Evolutionary conservation across 2,797 vertebrate species (phyloP), one percentile per base, ranked within the genome.

Genomic region (Smutsia temminckii): DNA sequence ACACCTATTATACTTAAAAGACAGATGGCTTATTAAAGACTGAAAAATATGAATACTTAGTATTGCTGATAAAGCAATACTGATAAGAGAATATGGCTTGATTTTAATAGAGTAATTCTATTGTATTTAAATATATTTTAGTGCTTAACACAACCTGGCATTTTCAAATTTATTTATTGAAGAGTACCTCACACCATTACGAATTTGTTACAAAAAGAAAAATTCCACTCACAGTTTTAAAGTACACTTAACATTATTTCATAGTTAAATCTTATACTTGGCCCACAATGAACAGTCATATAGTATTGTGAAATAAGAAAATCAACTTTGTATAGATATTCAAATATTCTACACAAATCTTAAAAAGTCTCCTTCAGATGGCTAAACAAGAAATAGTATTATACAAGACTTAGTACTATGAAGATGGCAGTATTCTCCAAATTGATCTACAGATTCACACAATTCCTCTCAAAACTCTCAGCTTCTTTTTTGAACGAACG

Each of bases 41-140:
- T 85, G 11, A 61, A 80, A 95, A 93, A 88, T 42, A 79, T 2
- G 61, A 78, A 12, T 72, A 61, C 71, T 69, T 55, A 78, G 37
- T 53, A 92, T 3, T 87, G 64, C 59, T 85, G 51, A 93, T 46
- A 93, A 94, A 94, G 61, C 23, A 84, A 32, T 69, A 72, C 29
- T 46, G 16, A 89, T 68, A 72, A 84, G 20, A 78, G 46, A 88
- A 16, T 51, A 91, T 71, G 68, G 2, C 16, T 37, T 75, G 40
- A 85, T 74, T 92, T 79, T 46, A 61, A 79, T 0, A 80, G 42
- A 95, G 4, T 68, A 79, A 83, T 23, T 74, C 83, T 21, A 85
- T 51, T 74, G 63, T 59, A 72, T 51, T 74, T 66, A 74, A 83
- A 85, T 32, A 59, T 17, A 89, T 14, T 79, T 37, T 91, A 88